phyloP scores from a whole-genome alignment of 2,797 vertebrate genomes.

The Malurus leucopterus region DNA sequence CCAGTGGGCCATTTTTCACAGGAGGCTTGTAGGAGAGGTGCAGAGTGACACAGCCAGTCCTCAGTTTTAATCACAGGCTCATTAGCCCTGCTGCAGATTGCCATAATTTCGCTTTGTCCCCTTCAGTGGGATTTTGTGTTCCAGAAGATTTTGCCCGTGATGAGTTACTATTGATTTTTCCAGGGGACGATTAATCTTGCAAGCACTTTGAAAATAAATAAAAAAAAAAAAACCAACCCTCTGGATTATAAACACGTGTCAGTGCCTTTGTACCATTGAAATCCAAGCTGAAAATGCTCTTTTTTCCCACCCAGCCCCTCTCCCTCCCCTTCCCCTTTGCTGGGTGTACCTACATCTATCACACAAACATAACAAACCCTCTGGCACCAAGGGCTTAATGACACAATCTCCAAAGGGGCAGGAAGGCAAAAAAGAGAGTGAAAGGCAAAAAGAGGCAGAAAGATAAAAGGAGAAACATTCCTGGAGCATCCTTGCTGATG shows the following conservation, averaged over 20 bases:
- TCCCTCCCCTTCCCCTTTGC: background rate
- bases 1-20: background rate
- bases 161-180: conserved; percentile 52
- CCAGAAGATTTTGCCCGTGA: conserved; percentile 38
- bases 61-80: conserved; percentile 36
- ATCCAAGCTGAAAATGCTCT: background rate
- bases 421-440: background rate
- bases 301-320: background rate
- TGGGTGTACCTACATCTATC: background rate
- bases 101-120: conserved; percentile 31
- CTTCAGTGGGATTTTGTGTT: conserved; percentile 14
- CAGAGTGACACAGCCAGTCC: background rate
- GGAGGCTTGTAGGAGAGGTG: background rate
- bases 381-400: background rate
- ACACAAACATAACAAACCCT: background rate
- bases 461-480: background rate
- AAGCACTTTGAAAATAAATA: background rate
- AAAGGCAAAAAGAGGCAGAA: background rate
- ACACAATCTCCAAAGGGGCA: background rate
- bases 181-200: conserved; percentile 19
- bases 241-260: background rate
- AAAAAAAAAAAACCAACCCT: background rate
- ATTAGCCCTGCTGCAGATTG: conserved; percentile 19
- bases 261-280: background rate
- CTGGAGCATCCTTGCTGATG: background rate